These are phyloP conservation scores for Teleiodes luculella DNA, from an alignment of 2,888 invertebrate species.

Conservation along the genomic window DNA sequence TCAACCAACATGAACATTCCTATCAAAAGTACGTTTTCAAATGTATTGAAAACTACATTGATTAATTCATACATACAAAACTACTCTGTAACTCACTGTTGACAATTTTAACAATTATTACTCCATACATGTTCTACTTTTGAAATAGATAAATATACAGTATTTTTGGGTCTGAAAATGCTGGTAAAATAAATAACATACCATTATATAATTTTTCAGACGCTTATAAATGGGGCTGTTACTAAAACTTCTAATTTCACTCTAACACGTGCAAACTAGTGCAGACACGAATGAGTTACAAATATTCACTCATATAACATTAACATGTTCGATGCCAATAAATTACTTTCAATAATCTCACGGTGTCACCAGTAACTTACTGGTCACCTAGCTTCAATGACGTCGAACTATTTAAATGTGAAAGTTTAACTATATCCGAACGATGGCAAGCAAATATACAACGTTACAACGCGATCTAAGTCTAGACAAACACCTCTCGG, in stretches of 20 bases:
- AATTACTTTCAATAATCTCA: too few relatives aligned
- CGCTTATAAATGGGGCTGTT: background rate
- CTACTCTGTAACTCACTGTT: slow-evolving; percentile 29
- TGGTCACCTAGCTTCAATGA: too few relatives aligned
- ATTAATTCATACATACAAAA: slow-evolving; percentile 35
- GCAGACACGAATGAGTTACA: background rate
- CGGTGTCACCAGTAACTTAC: too few relatives aligned
- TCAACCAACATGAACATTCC: slow-evolving; percentile 28
- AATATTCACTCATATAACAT: background rate
- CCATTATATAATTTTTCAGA: background rate
- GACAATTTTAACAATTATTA: slow-evolving; percentile 19
- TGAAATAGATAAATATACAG: background rate
- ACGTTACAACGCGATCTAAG: background rate
- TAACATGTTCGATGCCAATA: too few relatives aligned
- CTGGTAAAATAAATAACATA: background rate
- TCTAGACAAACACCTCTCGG: background rate
- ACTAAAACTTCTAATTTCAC: background rate
- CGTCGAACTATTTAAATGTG: background rate
- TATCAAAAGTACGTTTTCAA: slow-evolving; percentile 62
- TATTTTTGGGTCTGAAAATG: background rate
- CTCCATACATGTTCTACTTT: background rate
- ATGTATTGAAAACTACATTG: slow-evolving; percentile 62
- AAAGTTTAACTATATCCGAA: background rate
- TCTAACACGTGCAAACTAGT: slow-evolving; percentile 3
- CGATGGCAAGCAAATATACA: slow-evolving; percentile 15